Percentiles rank a stretch among this genome's conserved stretches.
Evolutionary conservation across 2,888 invertebrate genomes (phyloP).

Genomic region (Unio pictorum): DNA sequence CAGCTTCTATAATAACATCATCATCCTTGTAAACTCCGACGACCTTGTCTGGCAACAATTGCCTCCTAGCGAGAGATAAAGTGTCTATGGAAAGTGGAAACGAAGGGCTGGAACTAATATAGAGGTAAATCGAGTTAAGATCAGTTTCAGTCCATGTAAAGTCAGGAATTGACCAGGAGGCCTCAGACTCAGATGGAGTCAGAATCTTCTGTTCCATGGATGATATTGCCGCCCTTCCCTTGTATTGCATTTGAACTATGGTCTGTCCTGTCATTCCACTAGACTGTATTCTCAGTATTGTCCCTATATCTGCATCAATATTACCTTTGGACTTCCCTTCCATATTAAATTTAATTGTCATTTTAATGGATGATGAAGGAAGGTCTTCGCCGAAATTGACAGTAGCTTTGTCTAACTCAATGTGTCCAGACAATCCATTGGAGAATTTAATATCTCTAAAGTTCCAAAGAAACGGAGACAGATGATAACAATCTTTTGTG

Average conservation of each 20-base stretch:
- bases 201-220: constrained; percentile 16
- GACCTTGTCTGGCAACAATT: constrained; percentile 7
- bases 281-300: no score
- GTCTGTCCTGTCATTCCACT: no score
- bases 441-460: neutral
- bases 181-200: constrained; percentile 16
- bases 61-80: constrained; percentile 2
- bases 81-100: constrained; percentile 2
- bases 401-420: constrained; percentile 15
- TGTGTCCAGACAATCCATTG: neutral
- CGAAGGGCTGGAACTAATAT: no score
- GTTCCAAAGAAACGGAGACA: neutral
- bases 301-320: constrained; percentile 49
- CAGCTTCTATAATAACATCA: constrained; percentile 7
- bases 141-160: constrained; percentile 10
- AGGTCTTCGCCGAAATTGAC: constrained; percentile 22
- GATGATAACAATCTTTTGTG: constrained; percentile 6
- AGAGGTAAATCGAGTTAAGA: no score
- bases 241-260: no score
- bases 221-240: constrained; percentile 28
- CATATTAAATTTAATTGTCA: constrained; percentile 35
- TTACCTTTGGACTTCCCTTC: constrained; percentile 47
- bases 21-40: constrained; percentile 8
- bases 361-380: constrained; percentile 12
- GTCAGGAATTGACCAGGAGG: constrained; percentile 41